Base-by-base conservation (phyloP, 2,113 vertebrate species). In the Peromyscus californicus region DNA sequence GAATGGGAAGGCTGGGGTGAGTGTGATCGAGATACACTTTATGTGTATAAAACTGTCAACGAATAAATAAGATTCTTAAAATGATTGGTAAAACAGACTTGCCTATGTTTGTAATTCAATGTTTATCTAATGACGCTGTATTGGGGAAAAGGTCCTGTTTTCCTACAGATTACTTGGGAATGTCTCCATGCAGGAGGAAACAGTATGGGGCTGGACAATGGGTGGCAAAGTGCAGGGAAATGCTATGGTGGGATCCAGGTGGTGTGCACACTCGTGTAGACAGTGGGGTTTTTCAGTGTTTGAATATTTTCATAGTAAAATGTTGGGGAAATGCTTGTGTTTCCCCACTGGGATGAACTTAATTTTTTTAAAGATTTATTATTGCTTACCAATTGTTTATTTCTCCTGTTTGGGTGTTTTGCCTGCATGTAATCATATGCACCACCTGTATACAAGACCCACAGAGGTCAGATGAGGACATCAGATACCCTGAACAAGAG, bases 171-270 rank as follows among this genome's bases (percentile, higher is more conserved):
- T 26, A 15, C 42, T 13, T 6, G 51, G 29, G 42, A 79, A 79
- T 31, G 45, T 79, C 42, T 33, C 45, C 29, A 54, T 4, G 15
- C 26, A 24, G 29, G n/a, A 12, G 4, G 17, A 45, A n/a, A 31
- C 36, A 21, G 70, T n/a, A 9, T 4, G 36, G 70, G 70, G 70
- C 36, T 72, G 70, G 85, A 29, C 88, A 65, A 45, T 0, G 13
- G 2, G 51, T 36, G 78, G 31, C 21, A 45, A 48, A 45, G 33
- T 26, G 19, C 74, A 76, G 22, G 33, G 24, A 42, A 11, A 17
- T 16, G 84, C 51, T 22, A 29, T 26, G 0, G 1, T 54, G 0
- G 45, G 24, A 29, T n/a, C n/a, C 10, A 89, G 19, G 26, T 1
- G 6, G 39, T 26, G 54, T 39, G 22, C 57, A 29, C 57, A 33